Conservation (phyloP, 1,140 invertebrate species). For the Platyura marginata region DNA sequence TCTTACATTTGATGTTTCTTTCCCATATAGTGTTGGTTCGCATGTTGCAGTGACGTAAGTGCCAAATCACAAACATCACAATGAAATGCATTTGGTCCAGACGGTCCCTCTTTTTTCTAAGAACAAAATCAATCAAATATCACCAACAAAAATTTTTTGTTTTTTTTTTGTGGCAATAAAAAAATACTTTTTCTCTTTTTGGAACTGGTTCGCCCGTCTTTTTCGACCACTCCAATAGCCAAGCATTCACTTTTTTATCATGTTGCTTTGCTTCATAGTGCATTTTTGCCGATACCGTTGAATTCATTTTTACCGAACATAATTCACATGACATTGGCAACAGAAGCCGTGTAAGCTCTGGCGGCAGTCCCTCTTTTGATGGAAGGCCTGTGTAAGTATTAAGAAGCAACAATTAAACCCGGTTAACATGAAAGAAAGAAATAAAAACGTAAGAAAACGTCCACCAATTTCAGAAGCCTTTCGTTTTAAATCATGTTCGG, state of each 20-base stretch:
- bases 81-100: constrained; percentile 17
- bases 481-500: no score
- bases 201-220: constrained; percentile 15
- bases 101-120: constrained; percentile 8
- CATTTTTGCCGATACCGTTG: constrained; percentile 22
- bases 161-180: no score
- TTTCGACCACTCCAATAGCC: constrained; percentile 17
- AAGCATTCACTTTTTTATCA: constrained; percentile 25
- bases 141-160: no score
- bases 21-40: constrained; percentile 27
- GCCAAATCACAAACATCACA: constrained; percentile 26
- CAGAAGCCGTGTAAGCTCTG: constrained; percentile 23
- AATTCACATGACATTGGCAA: constrained; percentile 24
- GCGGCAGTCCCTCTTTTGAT: constrained; percentile 11
- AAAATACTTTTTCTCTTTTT: constrained; percentile 11
- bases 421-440: no score
- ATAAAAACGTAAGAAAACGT: no score
- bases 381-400: neutral
- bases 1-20: constrained; percentile 26
- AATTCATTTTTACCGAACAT: constrained; percentile 23
- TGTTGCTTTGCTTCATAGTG: constrained; percentile 29
- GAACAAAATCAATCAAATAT: no score
- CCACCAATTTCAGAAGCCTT: no score
- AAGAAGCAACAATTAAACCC: no score
- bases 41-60: constrained; percentile 25